Evolutionary conservation across 2,888 invertebrate species (phyloP), one percentile per base, ranked within the genome.

Genomic region (Itoplectis maculator): DNA sequence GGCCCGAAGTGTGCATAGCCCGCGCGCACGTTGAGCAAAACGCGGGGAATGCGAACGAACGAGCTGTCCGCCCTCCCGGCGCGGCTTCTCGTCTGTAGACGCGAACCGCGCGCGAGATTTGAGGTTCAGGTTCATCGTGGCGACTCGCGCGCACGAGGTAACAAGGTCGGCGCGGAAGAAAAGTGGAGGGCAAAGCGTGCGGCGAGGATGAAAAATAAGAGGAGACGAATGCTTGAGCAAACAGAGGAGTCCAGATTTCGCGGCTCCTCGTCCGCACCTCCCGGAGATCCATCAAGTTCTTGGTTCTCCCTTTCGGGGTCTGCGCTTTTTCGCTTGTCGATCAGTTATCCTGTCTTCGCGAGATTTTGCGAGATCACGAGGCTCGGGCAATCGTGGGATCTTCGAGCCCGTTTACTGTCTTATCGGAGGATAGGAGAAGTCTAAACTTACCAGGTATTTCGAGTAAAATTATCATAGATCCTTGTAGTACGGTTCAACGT

Each of bases 181-280:
- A 79, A 70, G 47, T 49, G 70, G 69, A 70, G 73, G 79, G 73
- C 40, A 51, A 66, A 51, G 29, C 40, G 51, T 70, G 51, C 45
- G 79, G 84, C 47, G 82, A 76, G 79, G 54, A 74, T 15, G 73
- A 82, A 54, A 49, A 75, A 78, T 47, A 63, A 81, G 78, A 84
- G 81, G 88, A 85, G 86, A 84, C 81, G 84, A 85, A 87, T 82
- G 87, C 88, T 89, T 90, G 87, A 87, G 84, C 87, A 90, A 90
- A 90, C 89, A 90, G 89, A 88, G 86, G 87, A 90, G 88, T 88
- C 88, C 88, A 59, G 87, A 89, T 90, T 89, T 88, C 89, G 90
- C 89, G 87, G 87, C 87, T 85, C 86, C 2, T 80, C 70, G 89
- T 89, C 88, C 84, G 86, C 89, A 89, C 89, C 88, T 89, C 87